Base-by-base conservation (phyloP, 2,113 vertebrate species). In the Andinoacara biseriatus region DNA sequence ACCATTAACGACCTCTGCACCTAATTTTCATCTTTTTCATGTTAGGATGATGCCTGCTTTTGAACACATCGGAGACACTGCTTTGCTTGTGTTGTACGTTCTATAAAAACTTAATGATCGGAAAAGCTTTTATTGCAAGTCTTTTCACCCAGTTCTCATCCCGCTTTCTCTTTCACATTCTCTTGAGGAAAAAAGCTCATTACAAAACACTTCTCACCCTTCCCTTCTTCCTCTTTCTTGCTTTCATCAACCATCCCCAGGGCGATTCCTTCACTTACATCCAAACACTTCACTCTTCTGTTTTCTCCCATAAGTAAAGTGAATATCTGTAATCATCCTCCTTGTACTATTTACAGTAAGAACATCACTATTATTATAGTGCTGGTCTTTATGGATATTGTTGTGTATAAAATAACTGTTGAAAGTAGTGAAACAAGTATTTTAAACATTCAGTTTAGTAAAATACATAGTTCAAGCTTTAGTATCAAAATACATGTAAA, bases 141-240 rank as follows among this genome's bases (percentile, higher is more conserved):
- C 38, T 62, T 78, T 80, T 82, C 11, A 35, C 14, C 5, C 33
- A 40, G 26, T 54, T n/a, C 62, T 83, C 52, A 65, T 77, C 43
- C 26, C 40, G 17, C 31, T 46, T 79, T 86, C 75, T 67, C 52
- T 80, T 82, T 86, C 63, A 74, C 26, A 56, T 14, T 91, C 85
- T 80, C 79, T 24, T 40, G 82, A 78, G 85, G 10, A 13, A 59
- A 49, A 85, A 83, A 79, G 76, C 86, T 85, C 78, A 91, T 90
- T 90, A 91, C 54, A 81, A 88, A 86, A 78, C 80, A 84, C 43
- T 87, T 90, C 13, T 2, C 85, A 87, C 81, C 75, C 40, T 76
- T 86, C 49, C 24, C 15, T 80, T 76, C 76, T 82, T 90, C 56
- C 80, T 87, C 61, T 46, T 83, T 43, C 52, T 61, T 74, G 54